Base-by-base conservation (phyloP, 2,888 invertebrate species). In the Hetaerina titia region DNA sequence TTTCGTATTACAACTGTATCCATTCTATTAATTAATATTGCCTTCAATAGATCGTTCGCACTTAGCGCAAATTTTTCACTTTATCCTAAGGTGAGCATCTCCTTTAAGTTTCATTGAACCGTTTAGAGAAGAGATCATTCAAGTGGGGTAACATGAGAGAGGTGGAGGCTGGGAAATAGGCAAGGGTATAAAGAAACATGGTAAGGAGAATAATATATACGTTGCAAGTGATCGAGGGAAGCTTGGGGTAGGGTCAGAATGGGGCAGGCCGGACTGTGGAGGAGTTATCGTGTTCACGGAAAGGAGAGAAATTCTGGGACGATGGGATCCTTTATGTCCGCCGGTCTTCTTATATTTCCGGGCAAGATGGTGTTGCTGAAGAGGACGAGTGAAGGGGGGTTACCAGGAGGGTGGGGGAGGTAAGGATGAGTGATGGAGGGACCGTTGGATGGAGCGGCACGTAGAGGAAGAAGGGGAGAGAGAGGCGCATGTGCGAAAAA, bases 331-430 rank as follows among this genome's bases (percentile, higher is more conserved):
- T 81, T 81, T 81, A 81, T 81, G 81, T 31, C 8, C 31, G 9
- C 81, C 25, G 31, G 81, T 25, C 81, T 81, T 81, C 81, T 81
- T 81, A 81, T 81, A 81, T 81, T 81, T 81, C 81, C 81, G 81
- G 81, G 31, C 81, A 81, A 81, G 81, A 31, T 31, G 81, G 81
- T 81, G 81, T 31, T 31, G 81, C 25, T 45, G n/a, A 5, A 31
- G 31, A 81, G 25, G 22, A 69, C 22, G 9, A 4, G 8, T 22
- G 81, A 31, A 31, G 25, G 31, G 31, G 7, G 25, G 31, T 31
- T 31, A 13, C 11, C 13, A 11, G 11, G 31, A 31, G 81, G 81
- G 81, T 1, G 25, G 31, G 81, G 31, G 9, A 7, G n/a, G 69
- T 22, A 69, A n/a, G 8, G 6, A 17, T 69, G 69, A 69, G n/a